These are phyloP conservation scores for Drosophila quadrilineata DNA, from an alignment of 1,140 invertebrate genomes.

Conservation along the genomic window DNA sequence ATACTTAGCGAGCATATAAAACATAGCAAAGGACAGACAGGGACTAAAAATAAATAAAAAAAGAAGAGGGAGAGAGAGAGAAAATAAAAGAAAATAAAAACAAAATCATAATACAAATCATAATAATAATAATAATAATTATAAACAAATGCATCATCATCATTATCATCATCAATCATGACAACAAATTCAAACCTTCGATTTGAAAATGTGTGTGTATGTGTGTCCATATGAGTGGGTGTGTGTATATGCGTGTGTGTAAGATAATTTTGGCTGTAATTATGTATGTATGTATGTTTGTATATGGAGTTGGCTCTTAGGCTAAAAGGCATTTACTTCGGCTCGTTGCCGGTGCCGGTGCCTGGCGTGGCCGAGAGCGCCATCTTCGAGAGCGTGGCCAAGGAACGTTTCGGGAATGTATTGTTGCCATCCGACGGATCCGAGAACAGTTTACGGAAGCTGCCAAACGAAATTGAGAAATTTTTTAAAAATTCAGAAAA, in stretches of 20 bases:
- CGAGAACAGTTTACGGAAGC: conserved; percentile 88
- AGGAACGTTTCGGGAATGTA: conserved; percentile 86
- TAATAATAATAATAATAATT: conserved; percentile 1
- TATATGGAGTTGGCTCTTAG: conserved; percentile 39
- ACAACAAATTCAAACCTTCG: neutral
- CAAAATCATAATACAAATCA: conserved; percentile 12
- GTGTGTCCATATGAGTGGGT: too few species aligned
- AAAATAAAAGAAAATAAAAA: conserved; percentile 33
- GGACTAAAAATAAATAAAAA: conserved; percentile 58
- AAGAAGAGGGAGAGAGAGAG: too few species aligned
- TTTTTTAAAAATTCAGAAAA: neutral
- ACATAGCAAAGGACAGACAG: conserved; percentile 54
- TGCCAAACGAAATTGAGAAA: conserved; percentile 54
- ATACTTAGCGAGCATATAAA: conserved; percentile 62
- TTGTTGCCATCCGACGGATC: conserved; percentile 85
- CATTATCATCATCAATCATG: neutral
- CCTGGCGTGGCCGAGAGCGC: conserved; percentile 83
- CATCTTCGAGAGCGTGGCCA: conserved; percentile 88
- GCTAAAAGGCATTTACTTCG: conserved; percentile 64
- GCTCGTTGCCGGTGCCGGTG: conserved; percentile 50
- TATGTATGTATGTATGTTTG: neutral
- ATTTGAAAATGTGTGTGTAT: neutral
- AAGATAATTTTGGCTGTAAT: too few species aligned
- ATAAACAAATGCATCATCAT: neutral
- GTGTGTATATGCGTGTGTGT: too few species aligned